A percentile compares a stretch with the other conserved stretches of the same genome.
These are phyloP conservation scores for Bostrychus sinensis DNA, from an alignment of 2,113 vertebrate species.

Conservation along the genomic window DNA sequence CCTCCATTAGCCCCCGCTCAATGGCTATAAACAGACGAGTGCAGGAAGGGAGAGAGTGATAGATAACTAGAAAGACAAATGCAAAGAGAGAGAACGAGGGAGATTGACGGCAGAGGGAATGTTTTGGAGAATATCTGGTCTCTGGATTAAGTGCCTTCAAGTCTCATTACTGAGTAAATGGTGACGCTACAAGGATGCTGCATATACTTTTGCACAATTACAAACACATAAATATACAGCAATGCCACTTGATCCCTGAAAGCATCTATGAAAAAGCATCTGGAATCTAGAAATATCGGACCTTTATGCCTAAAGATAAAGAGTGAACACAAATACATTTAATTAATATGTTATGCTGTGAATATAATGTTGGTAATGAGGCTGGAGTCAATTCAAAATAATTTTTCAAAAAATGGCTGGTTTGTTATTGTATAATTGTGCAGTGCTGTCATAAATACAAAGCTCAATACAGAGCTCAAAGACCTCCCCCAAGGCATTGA, in stretches of 20 bases:
- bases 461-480: no score
- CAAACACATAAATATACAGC: slow-evolving; percentile 17
- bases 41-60: slow-evolving; percentile 65
- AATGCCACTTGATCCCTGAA: background rate
- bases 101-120: slow-evolving; percentile 38
- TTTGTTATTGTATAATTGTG: no score
- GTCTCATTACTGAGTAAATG: slow-evolving; percentile 36
- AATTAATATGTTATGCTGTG: background rate
- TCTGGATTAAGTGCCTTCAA: slow-evolving; percentile 46
- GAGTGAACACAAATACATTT: slow-evolving; percentile 23
- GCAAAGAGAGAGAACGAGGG: slow-evolving; percentile 22
- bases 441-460: no score
- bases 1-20: slow-evolving; percentile 95
- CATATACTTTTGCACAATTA: slow-evolving; percentile 28
- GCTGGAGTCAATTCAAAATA: background rate
- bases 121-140: slow-evolving; percentile 41
- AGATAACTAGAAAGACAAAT: slow-evolving; percentile 61
- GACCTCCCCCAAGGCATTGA: no score
- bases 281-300: background rate
- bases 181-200: slow-evolving; percentile 30
- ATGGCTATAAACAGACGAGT: slow-evolving; percentile 76
- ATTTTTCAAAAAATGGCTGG: no score
- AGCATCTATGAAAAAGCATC: background rate
- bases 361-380: background rate
- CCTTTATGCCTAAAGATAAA: slow-evolving; percentile 12